These are phyloP conservation scores for Antheraea assamensis DNA, from an alignment of 2,888 invertebrate genomes.

Conservation along the genomic window DNA sequence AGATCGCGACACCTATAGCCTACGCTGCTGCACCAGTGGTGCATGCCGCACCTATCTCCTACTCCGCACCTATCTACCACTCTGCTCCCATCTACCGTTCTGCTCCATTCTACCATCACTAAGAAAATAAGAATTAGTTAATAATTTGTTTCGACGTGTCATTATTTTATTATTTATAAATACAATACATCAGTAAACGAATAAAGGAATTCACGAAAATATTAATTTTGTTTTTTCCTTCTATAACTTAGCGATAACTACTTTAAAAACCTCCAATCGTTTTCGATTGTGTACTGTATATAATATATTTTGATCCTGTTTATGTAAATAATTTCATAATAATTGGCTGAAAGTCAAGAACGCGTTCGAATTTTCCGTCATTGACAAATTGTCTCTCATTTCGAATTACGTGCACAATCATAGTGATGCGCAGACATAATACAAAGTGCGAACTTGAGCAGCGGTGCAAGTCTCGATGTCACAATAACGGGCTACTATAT, in stretches of 20 bases:
- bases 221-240: not conserved
- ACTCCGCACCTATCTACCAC: conserved; percentile 84
- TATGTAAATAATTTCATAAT: conserved; percentile 51
- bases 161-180: conserved; percentile 16
- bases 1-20: conserved; percentile 49
- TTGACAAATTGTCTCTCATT: conserved; percentile 77
- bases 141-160: not conserved
- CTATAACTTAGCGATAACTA: not conserved
- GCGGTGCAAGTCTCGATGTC: conserved; percentile 44
- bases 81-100: conserved; percentile 47
- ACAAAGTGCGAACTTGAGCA: conserved; percentile 71
- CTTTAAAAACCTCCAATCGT: not conserved
- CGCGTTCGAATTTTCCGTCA: conserved; percentile 70
- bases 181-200: conserved; percentile 10
- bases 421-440: conserved; percentile 68
- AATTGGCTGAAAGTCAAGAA: conserved; percentile 74
- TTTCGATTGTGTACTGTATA: not conserved
- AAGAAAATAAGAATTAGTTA: conserved; percentile 38
- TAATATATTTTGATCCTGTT: not conserved
- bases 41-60: conserved; percentile 36
- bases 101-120: conserved; percentile 85
- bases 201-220: conserved; percentile 5
- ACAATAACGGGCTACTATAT: conserved; percentile 67
- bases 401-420: conserved; percentile 75
- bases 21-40: conserved; percentile 34